phyloP scores from a whole-genome alignment of 2,888 invertebrate species.

The Philopedon plagiatum region DNA sequence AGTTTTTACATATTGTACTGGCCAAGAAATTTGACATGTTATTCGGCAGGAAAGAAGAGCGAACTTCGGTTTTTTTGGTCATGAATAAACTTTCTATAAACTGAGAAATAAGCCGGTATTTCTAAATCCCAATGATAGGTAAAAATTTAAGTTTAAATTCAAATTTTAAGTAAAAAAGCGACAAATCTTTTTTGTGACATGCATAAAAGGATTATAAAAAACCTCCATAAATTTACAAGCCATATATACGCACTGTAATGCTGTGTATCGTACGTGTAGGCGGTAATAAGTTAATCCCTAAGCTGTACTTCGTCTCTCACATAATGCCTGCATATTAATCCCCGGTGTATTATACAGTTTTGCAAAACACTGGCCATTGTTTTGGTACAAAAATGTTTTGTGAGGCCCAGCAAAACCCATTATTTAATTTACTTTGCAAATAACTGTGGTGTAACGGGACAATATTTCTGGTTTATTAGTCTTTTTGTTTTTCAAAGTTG shows the following conservation, averaged over 20 bases:
- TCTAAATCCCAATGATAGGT: neutral
- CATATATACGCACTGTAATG: neutral
- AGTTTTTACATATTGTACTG: too few species aligned
- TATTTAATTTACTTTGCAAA: neutral
- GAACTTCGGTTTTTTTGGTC: too few species aligned
- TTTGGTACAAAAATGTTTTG: neutral
- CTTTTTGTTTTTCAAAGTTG: too few species aligned
- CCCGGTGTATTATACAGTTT: conserved; percentile 8
- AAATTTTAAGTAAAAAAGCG: neutral
- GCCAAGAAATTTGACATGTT: too few species aligned
- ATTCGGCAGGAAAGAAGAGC: too few species aligned
- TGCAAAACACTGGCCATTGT: conserved; percentile 8
- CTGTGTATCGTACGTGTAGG: conserved; percentile 5
- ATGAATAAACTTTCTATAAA: too few species aligned
- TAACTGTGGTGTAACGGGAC: neutral
- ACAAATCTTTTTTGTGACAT: neutral
- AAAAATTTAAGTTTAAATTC: neutral
- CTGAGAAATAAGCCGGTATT: too few species aligned
- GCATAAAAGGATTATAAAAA: conserved; percentile 2
- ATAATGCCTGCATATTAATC: conserved; percentile 14
- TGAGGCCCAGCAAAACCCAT: neutral
- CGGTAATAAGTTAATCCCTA: conserved; percentile 14
- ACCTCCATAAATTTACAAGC: conserved; percentile 11
- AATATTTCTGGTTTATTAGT: neutral
- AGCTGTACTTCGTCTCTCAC: conserved; percentile 7